Percentiles rank a stretch among this genome's conserved stretches.
phyloP scores from a whole-genome alignment of 2,888 invertebrate species.

The Labia minor region DNA sequence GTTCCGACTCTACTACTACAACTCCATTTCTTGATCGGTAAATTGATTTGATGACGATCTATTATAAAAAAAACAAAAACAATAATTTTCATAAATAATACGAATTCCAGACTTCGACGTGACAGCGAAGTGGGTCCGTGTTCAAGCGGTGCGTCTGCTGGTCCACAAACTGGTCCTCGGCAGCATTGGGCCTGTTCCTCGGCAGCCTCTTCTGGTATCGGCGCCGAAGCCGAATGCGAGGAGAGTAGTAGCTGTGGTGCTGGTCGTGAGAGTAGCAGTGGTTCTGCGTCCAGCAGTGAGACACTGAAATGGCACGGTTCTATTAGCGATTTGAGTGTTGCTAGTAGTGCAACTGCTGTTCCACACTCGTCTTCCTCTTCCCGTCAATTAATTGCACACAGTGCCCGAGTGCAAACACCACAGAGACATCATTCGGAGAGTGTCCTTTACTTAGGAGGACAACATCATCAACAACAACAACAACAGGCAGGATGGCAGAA shows the following conservation, averaged over 20 bases:
- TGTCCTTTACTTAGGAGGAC: constrained; percentile 54
- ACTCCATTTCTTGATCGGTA: constrained; percentile 65
- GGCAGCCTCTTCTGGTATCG: constrained; percentile 27
- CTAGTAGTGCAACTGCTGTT: constrained; percentile 39
- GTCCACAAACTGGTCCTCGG: constrained; percentile 27
- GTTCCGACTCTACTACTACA: constrained; percentile 58
- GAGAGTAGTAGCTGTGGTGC: constrained; percentile 32
- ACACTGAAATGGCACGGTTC: constrained; percentile 71
- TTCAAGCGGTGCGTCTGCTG: constrained; percentile 29
- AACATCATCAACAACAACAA: constrained; percentile 32
- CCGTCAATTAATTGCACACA: constrained; percentile 59
- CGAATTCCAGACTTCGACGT: constrained; percentile 39
- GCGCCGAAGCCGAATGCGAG: constrained; percentile 26
- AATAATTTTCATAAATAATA: neutral
- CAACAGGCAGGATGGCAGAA: constrained; percentile 33
- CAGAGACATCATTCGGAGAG: constrained; percentile 69
- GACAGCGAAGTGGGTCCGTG: constrained; percentile 45
- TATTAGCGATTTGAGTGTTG: constrained; percentile 59
- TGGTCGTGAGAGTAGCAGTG: constrained; percentile 49
- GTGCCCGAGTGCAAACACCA: constrained; percentile 65
- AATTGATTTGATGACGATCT: constrained; percentile 15
- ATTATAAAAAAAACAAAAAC: neutral
- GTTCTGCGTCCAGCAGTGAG: constrained; percentile 59
- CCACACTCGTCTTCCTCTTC: constrained; percentile 26
- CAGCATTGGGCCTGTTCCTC: constrained; percentile 39